These are phyloP conservation scores for Melikaiella ostensackeni DNA, from an alignment of 2,888 invertebrate species.

Conservation along the genomic window DNA sequence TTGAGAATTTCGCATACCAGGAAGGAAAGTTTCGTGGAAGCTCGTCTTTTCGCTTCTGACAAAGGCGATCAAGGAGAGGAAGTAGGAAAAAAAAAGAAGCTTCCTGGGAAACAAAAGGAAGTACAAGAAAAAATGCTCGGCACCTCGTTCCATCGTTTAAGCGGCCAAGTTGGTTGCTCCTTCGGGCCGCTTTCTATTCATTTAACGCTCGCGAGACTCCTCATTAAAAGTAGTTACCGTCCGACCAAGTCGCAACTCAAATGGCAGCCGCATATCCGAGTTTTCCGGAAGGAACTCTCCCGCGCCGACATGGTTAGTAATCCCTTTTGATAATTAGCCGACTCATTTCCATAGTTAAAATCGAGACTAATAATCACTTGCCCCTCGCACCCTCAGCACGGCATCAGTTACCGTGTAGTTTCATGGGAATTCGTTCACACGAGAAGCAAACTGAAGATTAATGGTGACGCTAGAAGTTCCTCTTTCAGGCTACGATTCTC, in stretches of 20 bases:
- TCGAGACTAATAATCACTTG: background rate
- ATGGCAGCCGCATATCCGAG: conserved; percentile 45
- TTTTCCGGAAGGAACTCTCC: conserved; percentile 47
- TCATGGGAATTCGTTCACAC: background rate
- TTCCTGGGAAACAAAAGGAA: background rate
- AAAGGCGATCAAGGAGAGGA: background rate
- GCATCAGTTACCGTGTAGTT: background rate
- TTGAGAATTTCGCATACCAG: conserved; percentile 21
- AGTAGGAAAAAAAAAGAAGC: background rate
- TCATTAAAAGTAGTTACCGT: conserved; percentile 66
- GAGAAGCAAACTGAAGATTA: no score
- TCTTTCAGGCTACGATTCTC: background rate
- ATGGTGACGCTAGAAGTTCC: background rate
- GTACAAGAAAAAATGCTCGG: background rate
- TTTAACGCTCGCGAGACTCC: conserved; percentile 62
- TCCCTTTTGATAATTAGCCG: conserved; percentile 60
- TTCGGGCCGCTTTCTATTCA: conserved; percentile 61
- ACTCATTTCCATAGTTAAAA: background rate
- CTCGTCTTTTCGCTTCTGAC: conserved; percentile 4
- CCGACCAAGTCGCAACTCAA: conserved; percentile 60
- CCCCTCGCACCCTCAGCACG: background rate
- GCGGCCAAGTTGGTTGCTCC: conserved; percentile 14
- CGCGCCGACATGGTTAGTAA: conserved; percentile 54
- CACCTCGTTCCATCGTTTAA: conserved; percentile 11
- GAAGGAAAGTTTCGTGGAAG: conserved; percentile 8